Conservation (phyloP, 2,113 vertebrate genomes). For the Clarias macrocephalus region DNA sequence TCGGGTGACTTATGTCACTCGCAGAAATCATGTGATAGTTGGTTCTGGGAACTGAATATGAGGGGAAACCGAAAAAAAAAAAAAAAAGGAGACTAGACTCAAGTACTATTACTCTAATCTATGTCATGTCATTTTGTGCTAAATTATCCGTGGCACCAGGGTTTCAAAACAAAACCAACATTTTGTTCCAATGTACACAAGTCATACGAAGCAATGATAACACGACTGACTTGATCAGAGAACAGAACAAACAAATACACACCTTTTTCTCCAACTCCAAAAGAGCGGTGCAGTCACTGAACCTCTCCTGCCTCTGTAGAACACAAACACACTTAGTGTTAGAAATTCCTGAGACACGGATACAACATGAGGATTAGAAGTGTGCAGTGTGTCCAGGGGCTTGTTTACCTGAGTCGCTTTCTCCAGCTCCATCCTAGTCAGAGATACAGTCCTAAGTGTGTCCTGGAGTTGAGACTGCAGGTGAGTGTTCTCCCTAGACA, state of each 20-base stretch:
- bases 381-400: not conserved
- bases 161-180: not conserved
- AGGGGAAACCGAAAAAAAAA: no score
- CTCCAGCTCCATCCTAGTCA: conserved; percentile 78
- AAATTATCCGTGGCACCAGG: not conserved
- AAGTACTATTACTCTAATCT: not conserved
- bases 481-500: conserved; percentile 76
- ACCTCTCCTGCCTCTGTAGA: conserved; percentile 77
- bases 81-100: not conserved
- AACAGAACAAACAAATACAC: conserved; percentile 40
- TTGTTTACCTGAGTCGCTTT: conserved; percentile 76
- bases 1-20: no score
- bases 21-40: no score
- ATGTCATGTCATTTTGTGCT: not conserved
- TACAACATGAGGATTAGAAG: not conserved
- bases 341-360: not conserved
- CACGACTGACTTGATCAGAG: not conserved
- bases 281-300: conserved; percentile 77
- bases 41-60: no score
- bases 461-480: conserved; percentile 80
- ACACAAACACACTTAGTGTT: conserved; percentile 14
- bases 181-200: not conserved
- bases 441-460: conserved; percentile 73
- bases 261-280: conserved; percentile 82
- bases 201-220: not conserved